These are phyloP conservation scores for Papilio glaucus DNA, from an alignment of 1,140 invertebrate genomes.

Conservation along the genomic window DNA sequence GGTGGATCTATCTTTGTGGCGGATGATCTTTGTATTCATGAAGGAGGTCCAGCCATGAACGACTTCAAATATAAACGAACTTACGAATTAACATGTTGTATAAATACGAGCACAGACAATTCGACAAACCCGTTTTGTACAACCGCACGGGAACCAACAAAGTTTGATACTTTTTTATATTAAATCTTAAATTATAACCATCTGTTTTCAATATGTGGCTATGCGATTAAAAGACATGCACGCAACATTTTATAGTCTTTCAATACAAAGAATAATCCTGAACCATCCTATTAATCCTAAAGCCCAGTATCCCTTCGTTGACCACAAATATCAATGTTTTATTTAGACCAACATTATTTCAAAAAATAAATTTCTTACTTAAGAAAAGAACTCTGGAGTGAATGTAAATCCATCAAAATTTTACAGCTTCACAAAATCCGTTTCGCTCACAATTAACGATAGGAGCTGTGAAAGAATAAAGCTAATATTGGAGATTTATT, in stretches of 20 bases:
- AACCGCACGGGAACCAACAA: too few species aligned
- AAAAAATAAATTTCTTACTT: not conserved
- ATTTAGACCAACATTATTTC: not conserved
- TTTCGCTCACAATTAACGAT: slow-evolving; percentile 6
- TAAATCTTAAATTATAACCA: not conserved
- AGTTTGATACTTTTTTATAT: not conserved
- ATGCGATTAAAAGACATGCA: too few species aligned
- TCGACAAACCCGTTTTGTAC: too few species aligned
- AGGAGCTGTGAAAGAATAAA: slow-evolving; percentile 12
- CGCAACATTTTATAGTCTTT: not conserved
- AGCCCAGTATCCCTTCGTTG: not conserved
- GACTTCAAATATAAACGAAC: too few species aligned
- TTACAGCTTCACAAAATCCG: slow-evolving; percentile 5
- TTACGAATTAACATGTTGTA: too few species aligned
- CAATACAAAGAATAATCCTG: not conserved
- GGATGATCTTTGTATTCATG: too few species aligned
- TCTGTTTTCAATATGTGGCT: too few species aligned
- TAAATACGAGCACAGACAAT: too few species aligned
- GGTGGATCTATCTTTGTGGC: too few species aligned
- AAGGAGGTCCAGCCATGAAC: too few species aligned
- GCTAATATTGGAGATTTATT: slow-evolving; percentile 19
- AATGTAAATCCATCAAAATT: slow-evolving; percentile 19
- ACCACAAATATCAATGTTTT: not conserved
- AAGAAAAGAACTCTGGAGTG: slow-evolving; percentile 4
- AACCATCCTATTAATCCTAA: not conserved